phyloP scores from a whole-genome alignment of 2,888 invertebrate genomes.

The Hofmannophila pseudospretella region DNA sequence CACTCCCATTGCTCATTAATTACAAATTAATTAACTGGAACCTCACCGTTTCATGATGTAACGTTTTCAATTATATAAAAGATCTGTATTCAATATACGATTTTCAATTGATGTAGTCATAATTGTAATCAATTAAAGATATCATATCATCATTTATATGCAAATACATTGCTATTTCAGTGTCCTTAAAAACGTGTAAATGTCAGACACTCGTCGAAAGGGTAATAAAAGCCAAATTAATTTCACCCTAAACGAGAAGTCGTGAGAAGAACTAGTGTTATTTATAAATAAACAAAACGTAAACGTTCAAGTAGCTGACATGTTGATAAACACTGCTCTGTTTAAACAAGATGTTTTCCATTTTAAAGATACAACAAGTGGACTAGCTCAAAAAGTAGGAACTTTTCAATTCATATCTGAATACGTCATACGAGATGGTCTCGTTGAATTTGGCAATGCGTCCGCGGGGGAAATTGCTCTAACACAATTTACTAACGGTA shows the following conservation, averaged over 20 bases:
- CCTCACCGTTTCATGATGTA: neutral
- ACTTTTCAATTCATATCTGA: constrained; percentile 1
- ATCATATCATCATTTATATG: too few species aligned
- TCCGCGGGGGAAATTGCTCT: constrained; percentile 59
- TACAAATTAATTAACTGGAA: neutral
- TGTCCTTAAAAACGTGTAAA: neutral
- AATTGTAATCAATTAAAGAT: neutral
- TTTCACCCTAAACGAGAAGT: constrained; percentile 25
- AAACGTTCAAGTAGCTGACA: constrained; percentile 38
- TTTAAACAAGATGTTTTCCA: constrained; percentile 45
- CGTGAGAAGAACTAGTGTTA: constrained; percentile 37
- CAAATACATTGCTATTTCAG: neutral
- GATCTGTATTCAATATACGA: neutral
- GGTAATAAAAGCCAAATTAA: neutral
- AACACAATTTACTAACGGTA: constrained; percentile 72
- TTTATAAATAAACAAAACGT: constrained; percentile 51
- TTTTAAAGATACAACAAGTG: constrained; percentile 32
- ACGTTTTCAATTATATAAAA: neutral
- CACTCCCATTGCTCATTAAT: neutral
- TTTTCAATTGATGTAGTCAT: neutral
- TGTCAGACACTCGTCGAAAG: neutral
- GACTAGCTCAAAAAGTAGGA: constrained; percentile 9
- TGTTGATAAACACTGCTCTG: constrained; percentile 52
- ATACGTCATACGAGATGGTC: constrained; percentile 7
- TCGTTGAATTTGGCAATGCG: constrained; percentile 44